phyloP scores from a whole-genome alignment of 2,113 vertebrate genomes.

The Mungos mungo region DNA sequence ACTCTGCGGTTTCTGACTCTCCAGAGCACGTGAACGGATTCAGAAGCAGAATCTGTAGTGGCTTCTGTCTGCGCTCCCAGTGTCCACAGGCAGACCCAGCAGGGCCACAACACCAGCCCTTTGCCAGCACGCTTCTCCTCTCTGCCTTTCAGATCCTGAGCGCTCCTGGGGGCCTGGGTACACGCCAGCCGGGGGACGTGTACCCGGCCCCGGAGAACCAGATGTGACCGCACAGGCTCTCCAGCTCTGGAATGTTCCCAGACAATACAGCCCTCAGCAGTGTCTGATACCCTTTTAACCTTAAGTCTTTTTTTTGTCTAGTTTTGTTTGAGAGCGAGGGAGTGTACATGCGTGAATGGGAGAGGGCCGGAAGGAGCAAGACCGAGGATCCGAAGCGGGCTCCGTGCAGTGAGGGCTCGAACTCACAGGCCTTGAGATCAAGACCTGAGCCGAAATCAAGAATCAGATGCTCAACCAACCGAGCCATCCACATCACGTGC shows the following conservation, averaged over 20 bases:
- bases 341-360: too few relatives aligned
- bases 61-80: neutral
- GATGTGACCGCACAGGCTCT: neutral
- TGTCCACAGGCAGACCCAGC: neutral
- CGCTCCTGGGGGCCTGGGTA: neutral
- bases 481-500: neutral
- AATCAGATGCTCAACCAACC: rapidly evolving
- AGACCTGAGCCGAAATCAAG: neutral
- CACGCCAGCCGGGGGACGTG: neutral
- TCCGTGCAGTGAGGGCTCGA: neutral
- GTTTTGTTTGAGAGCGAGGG: too few relatives aligned
- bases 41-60: neutral
- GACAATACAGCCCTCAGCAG: neutral
- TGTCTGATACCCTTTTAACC: neutral
- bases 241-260: neutral
- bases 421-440: neutral
- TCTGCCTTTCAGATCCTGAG: neutral
- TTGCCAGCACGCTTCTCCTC: neutral
- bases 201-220: neutral
- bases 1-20: neutral
- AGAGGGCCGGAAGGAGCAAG: too few relatives aligned
- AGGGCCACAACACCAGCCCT: too few relatives aligned
- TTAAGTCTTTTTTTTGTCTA: too few relatives aligned
- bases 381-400: neutral
- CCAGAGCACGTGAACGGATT: neutral